phyloP scores from a whole-genome alignment of 1,140 invertebrate genomes.

The Drosophila varians region DNA sequence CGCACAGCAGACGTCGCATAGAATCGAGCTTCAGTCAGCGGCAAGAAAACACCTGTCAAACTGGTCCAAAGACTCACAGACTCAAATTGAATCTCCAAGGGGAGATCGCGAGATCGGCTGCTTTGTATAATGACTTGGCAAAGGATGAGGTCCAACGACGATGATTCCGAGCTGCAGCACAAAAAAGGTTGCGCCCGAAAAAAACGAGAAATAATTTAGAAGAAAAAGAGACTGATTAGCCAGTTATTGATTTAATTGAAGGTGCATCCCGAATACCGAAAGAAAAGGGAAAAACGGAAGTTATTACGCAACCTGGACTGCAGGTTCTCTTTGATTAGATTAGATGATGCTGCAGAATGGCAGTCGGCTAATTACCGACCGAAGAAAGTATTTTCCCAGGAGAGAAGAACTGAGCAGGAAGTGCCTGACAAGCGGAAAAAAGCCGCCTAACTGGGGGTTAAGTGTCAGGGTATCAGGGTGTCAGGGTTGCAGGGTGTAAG shows the following conservation, averaged over 20 bases:
- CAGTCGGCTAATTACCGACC: conserved; percentile 45
- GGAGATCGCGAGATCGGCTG: conserved; percentile 14
- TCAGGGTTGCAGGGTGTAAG: conserved; percentile 25
- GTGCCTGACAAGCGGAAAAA: conserved; percentile 11
- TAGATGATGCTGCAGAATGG: conserved; percentile 68
- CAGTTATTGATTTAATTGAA: conserved; percentile 71
- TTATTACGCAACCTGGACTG: conserved; percentile 58
- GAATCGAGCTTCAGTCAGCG: conserved; percentile 79
- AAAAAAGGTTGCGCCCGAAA: conserved; percentile 9
- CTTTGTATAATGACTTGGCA: conserved; percentile 66
- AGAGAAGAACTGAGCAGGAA: conserved; percentile 58
- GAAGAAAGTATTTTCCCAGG: conserved; percentile 29
- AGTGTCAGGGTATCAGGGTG: conserved; percentile 9
- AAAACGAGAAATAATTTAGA: background rate
- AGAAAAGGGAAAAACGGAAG: conserved; percentile 54
- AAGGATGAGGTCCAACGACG: conserved; percentile 53
- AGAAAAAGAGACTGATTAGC: conserved; percentile 58
- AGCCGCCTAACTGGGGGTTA: background rate
- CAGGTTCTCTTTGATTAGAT: conserved; percentile 64
- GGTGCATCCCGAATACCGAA: conserved; percentile 16
- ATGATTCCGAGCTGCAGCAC: conserved; percentile 49
- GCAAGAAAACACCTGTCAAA: conserved; percentile 81
- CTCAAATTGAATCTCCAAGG: conserved; percentile 19
- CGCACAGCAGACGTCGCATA: conserved; percentile 60
- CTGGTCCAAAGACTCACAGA: conserved; percentile 60